Evolutionary conservation across 2,888 invertebrate species (phyloP).

Genomic region (Drosophila macrospina): DNA sequence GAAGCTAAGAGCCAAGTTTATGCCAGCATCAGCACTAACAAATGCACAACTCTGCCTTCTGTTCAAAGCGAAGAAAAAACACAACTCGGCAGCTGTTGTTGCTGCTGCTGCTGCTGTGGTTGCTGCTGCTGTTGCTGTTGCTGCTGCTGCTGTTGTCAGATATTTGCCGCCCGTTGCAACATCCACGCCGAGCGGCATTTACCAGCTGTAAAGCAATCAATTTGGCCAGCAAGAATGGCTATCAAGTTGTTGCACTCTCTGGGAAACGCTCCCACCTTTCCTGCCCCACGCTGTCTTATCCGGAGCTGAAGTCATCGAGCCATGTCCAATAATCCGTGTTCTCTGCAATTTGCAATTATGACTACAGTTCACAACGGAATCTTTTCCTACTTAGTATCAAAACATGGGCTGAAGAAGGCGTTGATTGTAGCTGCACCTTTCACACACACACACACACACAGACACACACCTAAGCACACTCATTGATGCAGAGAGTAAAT

Average conservation of each 20-base stretch:
- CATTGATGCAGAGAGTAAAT: constrained; percentile 5
- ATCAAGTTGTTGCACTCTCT: constrained; percentile 29
- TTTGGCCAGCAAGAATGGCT: constrained; percentile 19
- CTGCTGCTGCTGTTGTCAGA: constrained; percentile 40
- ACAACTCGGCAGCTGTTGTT: constrained; percentile 4
- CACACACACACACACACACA: constrained; percentile 29
- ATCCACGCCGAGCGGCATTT: constrained; percentile 34
- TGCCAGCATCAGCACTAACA: constrained; percentile 49
- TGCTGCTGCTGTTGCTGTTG: too few relatives aligned
- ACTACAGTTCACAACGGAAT: constrained; percentile 29
- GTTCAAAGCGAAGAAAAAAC: neutral
- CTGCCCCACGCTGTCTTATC: constrained; percentile 2
- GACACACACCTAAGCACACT: neutral
- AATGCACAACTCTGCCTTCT: constrained; percentile 1
- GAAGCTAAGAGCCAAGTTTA: constrained; percentile 45
- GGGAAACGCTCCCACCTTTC: constrained; percentile 16
- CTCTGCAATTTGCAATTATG: constrained; percentile 56
- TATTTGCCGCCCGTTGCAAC: constrained; percentile 42
- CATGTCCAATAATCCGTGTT: constrained; percentile 44
- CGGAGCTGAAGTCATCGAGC: constrained; percentile 19
- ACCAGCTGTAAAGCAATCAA: constrained; percentile 29
- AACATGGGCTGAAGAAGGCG: constrained; percentile 31
- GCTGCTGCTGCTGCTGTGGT: constrained; percentile 4
- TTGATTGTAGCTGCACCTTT: constrained; percentile 46
- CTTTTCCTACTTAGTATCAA: constrained; percentile 17